These are phyloP conservation scores for Cephus nigrinus DNA, from an alignment of 2,888 invertebrate species.

Conservation along the genomic window DNA sequence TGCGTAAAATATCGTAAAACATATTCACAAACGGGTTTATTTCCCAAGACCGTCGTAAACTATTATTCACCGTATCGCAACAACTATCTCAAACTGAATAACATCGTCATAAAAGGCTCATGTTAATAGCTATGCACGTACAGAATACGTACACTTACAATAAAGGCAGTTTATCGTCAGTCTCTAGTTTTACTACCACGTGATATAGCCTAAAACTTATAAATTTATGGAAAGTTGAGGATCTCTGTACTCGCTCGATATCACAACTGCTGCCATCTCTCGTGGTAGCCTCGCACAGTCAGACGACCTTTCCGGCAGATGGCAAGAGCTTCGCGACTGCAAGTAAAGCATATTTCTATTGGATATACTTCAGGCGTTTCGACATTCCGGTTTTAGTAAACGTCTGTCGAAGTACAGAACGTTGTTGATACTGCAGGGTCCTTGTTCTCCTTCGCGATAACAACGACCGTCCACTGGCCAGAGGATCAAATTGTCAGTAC, in stretches of 20 bases:
- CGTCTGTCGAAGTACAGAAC: slow-evolving; percentile 33
- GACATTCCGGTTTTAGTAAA: slow-evolving; percentile 25
- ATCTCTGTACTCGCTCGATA: background rate
- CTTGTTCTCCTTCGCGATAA: slow-evolving; percentile 42
- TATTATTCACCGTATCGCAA: background rate
- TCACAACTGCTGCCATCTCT: background rate
- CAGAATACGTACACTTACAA: background rate
- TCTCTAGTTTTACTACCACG: background rate
- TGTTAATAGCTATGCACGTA: background rate
- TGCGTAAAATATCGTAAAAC: background rate
- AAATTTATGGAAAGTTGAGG: background rate
- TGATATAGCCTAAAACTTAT: background rate
- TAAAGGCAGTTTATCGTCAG: background rate
- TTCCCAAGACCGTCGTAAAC: background rate
- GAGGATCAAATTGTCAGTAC: slow-evolving; percentile 33
- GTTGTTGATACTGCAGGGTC: slow-evolving; percentile 48
- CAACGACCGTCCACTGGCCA: slow-evolving; percentile 44
- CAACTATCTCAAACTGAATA: background rate
- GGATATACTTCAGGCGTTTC: background rate
- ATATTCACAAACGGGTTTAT: background rate
- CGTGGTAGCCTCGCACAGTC: background rate
- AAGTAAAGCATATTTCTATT: background rate
- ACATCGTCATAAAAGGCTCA: background rate
- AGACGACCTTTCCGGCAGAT: background rate
- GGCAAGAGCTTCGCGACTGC: background rate